Base-by-base conservation (phyloP, 2,888 invertebrate genomes). In the Drosophila meridionalis region DNA sequence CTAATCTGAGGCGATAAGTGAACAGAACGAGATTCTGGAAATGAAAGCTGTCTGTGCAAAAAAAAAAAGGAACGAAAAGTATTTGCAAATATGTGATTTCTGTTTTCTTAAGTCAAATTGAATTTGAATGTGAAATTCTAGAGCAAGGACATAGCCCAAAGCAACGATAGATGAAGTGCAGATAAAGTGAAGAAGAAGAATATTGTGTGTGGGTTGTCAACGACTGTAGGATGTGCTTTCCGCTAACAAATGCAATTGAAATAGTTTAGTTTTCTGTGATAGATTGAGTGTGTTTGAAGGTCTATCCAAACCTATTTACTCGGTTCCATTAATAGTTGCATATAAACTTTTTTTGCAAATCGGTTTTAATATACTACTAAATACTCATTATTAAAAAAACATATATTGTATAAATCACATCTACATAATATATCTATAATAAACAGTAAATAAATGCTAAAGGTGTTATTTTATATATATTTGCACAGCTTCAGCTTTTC, bases 1-100 rank as follows among this genome's bases (percentile, higher is more conserved):
- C 76, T 69, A 79, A 78, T 78, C 79, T 68, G 47, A 50, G 56
- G 20, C 50, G 38, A 71, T 63, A 67, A 67, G 59, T 40, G 66
- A 28, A 47, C 55, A 28, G 40, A 28, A 28, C 36, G 40, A 45
- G 50, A 45, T 34, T 58, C 45, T 60, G 68, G 50, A 40, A 20
- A n/a, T 60, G 73, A 57, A 52, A 40, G 36, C 45, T 42, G 40
- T 34, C n/a, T 64, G 34, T 5, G 34, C 50, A 5, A 40, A 36
- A 8, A 26, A 26, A 4, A 26, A 45, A 11, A 26, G 8, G 6
- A 42, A n/a, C 1, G 11, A 28, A 47, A 62, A 20, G 32, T 42
- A 50, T 36, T 52, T 52, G 50, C 30, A 60, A 32, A 42, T 42
- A 56, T 63, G 56, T 53, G 56, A 56, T 63, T 62, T 55, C 55